These are phyloP conservation scores for Xerus rutilus DNA, from an alignment of 2,797 vertebrate species.

Conservation along the genomic window DNA sequence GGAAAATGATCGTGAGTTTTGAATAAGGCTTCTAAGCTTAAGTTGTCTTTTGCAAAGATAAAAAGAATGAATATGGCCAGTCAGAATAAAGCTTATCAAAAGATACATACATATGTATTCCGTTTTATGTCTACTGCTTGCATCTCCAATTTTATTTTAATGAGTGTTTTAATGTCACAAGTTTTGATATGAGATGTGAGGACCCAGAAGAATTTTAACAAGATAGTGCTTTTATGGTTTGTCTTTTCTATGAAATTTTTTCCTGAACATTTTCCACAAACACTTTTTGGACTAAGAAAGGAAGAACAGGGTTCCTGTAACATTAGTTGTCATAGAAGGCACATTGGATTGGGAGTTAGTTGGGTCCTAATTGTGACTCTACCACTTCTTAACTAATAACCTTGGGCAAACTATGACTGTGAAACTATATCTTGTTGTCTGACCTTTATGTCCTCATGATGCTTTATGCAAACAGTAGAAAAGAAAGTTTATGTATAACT, in stretches of 20 bases:
- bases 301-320: slow-evolving; percentile 43
- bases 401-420: slow-evolving; percentile 5
- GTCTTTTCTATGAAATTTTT: background rate
- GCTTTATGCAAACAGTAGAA: slow-evolving; percentile 37
- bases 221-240: slow-evolving; percentile 36
- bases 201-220: slow-evolving; percentile 7
- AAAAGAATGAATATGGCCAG: slow-evolving; percentile 8
- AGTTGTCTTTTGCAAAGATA: slow-evolving; percentile 23
- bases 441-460: slow-evolving; percentile 21
- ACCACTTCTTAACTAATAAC: slow-evolving; percentile 37
- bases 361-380: slow-evolving; percentile 10
- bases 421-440: slow-evolving; percentile 52
- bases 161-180: slow-evolving; percentile 29
- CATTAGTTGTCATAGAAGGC: slow-evolving; percentile 12
- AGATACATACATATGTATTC: background rate
- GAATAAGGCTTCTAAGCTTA: slow-evolving; percentile 10
- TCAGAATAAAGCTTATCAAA: slow-evolving; percentile 53
- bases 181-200: slow-evolving; percentile 54
- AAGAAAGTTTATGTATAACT: slow-evolving; percentile 42
- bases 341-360: slow-evolving; percentile 15
- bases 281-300: slow-evolving; percentile 29
- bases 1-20: slow-evolving; percentile 44
- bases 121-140: slow-evolving; percentile 17
- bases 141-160: slow-evolving; percentile 1
- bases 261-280: background rate